A percentile compares a stretch with the other conserved stretches of the same genome.
Evolutionary conservation across 2,113 vertebrate genomes (phyloP).

Genomic region (Regulus satrapa): DNA sequence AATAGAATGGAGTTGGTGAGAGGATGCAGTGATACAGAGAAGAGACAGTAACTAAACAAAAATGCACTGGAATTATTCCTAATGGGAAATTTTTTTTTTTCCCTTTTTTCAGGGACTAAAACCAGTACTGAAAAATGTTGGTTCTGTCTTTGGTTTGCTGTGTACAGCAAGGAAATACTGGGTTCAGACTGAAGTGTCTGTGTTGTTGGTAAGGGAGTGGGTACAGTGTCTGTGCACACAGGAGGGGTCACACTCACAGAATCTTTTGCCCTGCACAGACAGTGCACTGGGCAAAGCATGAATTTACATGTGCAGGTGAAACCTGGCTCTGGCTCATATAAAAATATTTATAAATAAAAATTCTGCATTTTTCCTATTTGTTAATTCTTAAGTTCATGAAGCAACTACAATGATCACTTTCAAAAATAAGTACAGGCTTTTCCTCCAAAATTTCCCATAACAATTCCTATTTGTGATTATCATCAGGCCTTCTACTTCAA

Average conservation of each 20-base stretch:
- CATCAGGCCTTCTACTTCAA: not conserved
- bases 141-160: not conserved
- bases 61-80: not conserved
- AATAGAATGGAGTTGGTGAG: rapidly evolving
- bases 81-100: not conserved
- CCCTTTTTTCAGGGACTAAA: not conserved
- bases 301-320: not conserved
- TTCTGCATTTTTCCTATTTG: not conserved
- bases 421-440: not conserved
- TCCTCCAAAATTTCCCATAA: not conserved
- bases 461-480: not conserved
- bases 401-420: not conserved
- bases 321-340: not conserved
- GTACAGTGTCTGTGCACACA: too few species aligned
- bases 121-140: not conserved
- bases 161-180: not conserved
- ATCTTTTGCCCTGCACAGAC: not conserved
- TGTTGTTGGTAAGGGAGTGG: not conserved
- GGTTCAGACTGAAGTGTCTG: not conserved
- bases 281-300: not conserved
- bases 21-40: not conserved
- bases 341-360: not conserved
- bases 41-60: not conserved
- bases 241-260: not conserved
- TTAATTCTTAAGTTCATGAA: not conserved